These are phyloP conservation scores for Paralichthys olivaceus DNA, from an alignment of 2,113 vertebrate genomes.

Conservation along the genomic window DNA sequence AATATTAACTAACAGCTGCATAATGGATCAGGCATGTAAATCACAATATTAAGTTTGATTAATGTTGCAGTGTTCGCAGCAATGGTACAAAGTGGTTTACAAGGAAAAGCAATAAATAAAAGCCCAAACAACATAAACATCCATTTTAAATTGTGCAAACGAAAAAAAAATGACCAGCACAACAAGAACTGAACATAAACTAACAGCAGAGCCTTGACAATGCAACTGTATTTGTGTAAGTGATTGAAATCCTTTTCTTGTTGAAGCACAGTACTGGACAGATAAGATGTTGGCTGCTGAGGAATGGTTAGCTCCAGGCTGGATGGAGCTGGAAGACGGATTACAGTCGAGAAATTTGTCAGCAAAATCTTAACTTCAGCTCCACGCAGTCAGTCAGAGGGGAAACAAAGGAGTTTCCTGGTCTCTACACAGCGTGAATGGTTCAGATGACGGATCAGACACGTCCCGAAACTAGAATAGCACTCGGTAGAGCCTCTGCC, in stretches of 20 bases:
- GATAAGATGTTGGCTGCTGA: slow-evolving; percentile 6
- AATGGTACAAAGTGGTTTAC: slow-evolving; percentile 49
- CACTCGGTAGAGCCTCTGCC: too few relatives aligned
- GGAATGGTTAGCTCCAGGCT: background rate
- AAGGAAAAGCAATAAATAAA: slow-evolving; percentile 43
- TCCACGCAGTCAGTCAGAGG: background rate
- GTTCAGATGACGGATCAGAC: background rate
- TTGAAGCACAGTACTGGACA: background rate
- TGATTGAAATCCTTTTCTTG: slow-evolving; percentile 26
- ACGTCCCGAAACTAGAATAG: too few relatives aligned
- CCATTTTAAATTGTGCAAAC: slow-evolving; percentile 18
- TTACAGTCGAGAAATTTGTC: background rate
- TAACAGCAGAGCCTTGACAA: slow-evolving; percentile 10
- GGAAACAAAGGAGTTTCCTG: background rate
- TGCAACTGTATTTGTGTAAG: slow-evolving; percentile 22
- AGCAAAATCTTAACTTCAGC: background rate
- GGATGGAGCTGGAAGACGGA: background rate
- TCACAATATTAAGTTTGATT: slow-evolving; percentile 54
- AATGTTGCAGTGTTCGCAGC: slow-evolving; percentile 38
- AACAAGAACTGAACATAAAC: slow-evolving; percentile 25
- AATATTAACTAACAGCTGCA: slow-evolving; percentile 57
- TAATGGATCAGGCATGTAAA: slow-evolving; percentile 57
- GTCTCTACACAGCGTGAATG: background rate
- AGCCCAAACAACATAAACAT: slow-evolving; percentile 26
- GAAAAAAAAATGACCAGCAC: background rate